These are phyloP conservation scores for Pluvianellus socialis DNA, from an alignment of 2,113 vertebrate species.

Conservation along the genomic window DNA sequence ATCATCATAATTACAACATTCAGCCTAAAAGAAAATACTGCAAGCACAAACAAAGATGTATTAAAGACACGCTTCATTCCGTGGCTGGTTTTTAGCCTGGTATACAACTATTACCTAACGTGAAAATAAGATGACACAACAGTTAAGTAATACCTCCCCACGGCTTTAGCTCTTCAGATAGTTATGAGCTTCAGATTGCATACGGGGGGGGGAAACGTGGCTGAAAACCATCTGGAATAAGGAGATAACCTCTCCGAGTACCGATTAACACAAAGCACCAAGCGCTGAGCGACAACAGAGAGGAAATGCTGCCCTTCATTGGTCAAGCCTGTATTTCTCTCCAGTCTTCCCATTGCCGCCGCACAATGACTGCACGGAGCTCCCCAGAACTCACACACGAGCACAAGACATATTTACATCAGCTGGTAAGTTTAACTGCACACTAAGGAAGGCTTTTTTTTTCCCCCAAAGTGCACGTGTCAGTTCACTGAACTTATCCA, in stretches of 20 bases:
- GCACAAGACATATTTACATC: rapidly evolving
- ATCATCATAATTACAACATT: background rate
- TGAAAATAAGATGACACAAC: background rate
- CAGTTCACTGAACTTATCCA: background rate
- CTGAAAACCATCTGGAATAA: background rate
- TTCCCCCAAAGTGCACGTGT: rapidly evolving
- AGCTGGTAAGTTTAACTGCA: background rate
- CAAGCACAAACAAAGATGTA: background rate
- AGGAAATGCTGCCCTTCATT: background rate
- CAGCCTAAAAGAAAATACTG: background rate
- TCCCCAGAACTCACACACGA: background rate
- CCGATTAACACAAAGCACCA: background rate
- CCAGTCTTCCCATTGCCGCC: background rate
- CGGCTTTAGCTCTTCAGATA: background rate
- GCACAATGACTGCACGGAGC: background rate
- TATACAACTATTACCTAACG: background rate
- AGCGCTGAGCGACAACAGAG: background rate
- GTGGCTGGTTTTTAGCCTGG: background rate
- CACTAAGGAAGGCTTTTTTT: rapidly evolving
- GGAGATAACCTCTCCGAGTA: background rate
- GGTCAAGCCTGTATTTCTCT: background rate
- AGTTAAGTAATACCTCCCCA: background rate
- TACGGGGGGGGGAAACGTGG: rapidly evolving
- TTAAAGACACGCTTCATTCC: background rate
- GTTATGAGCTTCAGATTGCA: background rate